phyloP scores from a whole-genome alignment of 2,113 vertebrate genomes.

The Atlantisia rogersi region DNA sequence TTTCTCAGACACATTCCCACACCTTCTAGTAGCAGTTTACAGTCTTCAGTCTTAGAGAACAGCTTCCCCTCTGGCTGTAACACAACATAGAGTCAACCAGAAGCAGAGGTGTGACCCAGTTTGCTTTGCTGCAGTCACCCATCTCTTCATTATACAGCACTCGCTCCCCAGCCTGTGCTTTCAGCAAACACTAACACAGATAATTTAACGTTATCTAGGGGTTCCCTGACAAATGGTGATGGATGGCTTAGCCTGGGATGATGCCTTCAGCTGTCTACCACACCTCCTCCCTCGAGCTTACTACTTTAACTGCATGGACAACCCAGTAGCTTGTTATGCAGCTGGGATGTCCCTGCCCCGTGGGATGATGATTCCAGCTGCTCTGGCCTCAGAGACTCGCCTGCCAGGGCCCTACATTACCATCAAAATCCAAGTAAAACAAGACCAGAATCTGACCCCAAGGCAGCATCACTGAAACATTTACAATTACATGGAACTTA shows the following conservation, averaged over 20 bases:
- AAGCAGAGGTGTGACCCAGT: neutral
- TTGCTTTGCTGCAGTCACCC: neutral
- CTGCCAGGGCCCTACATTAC: rapidly evolving
- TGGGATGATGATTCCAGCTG: too few species aligned
- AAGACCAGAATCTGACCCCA: neutral
- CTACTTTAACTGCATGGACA: neutral
- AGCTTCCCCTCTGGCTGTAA: neutral
- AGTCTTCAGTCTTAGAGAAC: neutral
- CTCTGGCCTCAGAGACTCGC: neutral
- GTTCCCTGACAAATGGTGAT: neutral
- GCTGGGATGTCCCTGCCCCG: neutral
- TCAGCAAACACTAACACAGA: neutral
- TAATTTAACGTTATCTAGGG: neutral
- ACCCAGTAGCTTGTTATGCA: neutral
- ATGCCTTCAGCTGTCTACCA: neutral
- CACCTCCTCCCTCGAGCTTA: neutral
- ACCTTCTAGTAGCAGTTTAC: neutral
- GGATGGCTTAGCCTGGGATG: neutral
- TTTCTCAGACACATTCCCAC: neutral
- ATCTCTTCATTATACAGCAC: neutral
- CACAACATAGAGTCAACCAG: neutral
- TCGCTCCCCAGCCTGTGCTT: neutral
- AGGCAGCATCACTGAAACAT: neutral
- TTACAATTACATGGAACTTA: neutral
- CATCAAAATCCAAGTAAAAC: neutral